These are phyloP conservation scores for Premnoplex brunnescens DNA, from an alignment of 2,797 vertebrate genomes.

Conservation along the genomic window DNA sequence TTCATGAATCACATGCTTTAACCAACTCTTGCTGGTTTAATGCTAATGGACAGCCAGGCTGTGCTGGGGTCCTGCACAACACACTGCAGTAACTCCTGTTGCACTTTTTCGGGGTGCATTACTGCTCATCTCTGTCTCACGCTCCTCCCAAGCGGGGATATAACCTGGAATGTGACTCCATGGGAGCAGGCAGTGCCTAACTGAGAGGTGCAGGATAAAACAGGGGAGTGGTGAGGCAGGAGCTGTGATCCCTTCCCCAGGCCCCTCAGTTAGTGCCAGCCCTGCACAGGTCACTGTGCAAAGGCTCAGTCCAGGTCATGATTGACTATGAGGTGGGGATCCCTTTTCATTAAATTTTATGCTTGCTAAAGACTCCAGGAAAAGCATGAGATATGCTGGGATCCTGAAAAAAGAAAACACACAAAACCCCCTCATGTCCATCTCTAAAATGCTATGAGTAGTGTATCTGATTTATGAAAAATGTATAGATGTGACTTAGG, in stretches of 20 bases:
- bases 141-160: neutral
- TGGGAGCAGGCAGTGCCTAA: neutral
- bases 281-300: neutral
- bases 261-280: neutral
- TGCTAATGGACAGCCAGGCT: neutral
- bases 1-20: neutral
- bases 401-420: neutral
- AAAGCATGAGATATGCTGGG: neutral
- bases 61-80: neutral
- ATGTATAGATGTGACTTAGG: slow-evolving; percentile 49
- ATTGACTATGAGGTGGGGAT: neutral
- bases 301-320: neutral
- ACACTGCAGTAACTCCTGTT: neutral
- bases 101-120: accelerated
- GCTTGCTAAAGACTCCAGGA: neutral
- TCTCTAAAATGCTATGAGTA: slow-evolving; percentile 16
- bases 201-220: neutral
- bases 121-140: neutral
- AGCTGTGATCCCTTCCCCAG: neutral
- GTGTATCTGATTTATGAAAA: slow-evolving; percentile 68
- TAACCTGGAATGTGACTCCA: neutral
- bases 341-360: neutral
- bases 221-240: neutral
- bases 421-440: neutral
- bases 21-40: neutral